Evolutionary conservation across 1,140 invertebrate genomes (phyloP), one percentile per base, ranked within the genome.

Genomic region (Orussus abietinus): DNA sequence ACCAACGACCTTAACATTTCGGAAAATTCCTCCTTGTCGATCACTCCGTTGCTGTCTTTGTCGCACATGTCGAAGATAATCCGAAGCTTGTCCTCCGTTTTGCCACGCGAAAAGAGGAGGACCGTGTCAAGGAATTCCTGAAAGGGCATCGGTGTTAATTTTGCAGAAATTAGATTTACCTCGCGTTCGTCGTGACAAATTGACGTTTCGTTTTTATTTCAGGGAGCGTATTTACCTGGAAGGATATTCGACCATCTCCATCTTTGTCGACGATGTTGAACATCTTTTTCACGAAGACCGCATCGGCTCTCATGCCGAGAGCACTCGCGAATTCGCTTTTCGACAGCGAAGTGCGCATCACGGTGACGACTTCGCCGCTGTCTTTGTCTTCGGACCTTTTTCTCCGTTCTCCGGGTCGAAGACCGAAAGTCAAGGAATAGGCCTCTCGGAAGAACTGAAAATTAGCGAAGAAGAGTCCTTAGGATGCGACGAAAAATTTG

Each of bases 41-140:
- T 96, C 0, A 94, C 88, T 0, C 94, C 95, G 55, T 94, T 95
- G 3, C 90, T 80, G 63, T 98, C 92, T 51, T 94, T 90, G 64
- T 98, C 96, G 63, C 96, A 99, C 96, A 99, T 98, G 59, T 97
- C 91, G 60, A 98, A 99, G 42, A 99, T 91, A 17, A 98, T 94
- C 10, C 95, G 78, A 9, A 98, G 70, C 64, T 98, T 99, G 55
- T 98, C 94, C 54, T 98, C 93, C 3, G 92, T 93, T 55, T 91
- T 90, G 0, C 95, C 95, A 31, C 87, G 76, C 3, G 89, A 88
- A 57, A 92, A 92, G 2, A 97, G 74, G 0, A 96, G 86, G 2
- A 98, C 92, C 0, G 95, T 96, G 57, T 97, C 92, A 12, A 99
- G 73, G 66, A 99, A 98, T 75, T 99, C 95, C 80, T 86, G 52